Base-by-base conservation (phyloP, 2,888 invertebrate genomes). In the Drosophila colorata region DNA sequence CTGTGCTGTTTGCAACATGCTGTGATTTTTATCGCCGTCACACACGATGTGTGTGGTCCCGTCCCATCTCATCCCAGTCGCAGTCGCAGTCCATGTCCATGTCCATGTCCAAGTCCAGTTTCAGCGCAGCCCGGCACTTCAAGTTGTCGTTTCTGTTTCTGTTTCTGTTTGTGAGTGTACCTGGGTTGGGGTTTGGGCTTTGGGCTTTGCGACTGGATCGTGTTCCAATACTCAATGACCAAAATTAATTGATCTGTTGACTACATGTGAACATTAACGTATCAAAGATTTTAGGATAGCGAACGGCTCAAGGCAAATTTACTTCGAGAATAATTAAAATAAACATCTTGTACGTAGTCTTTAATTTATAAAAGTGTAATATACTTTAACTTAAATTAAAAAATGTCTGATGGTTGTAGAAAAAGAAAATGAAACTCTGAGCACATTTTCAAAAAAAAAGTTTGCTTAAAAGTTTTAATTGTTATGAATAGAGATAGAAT, bases 1-100 rank as follows among this genome's bases (percentile, higher is more conserved):
- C 65, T 64, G 63, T 68, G 74, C 77, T 85, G 85, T 84, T 88
- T 85, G 87, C 85, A 81, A 80, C 88, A 88, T 85, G 87, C 85
- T 88, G 85, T 84, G 85, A 85, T 88, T 85, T 85, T 85, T 88
- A 88, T 88, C 87, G 88, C 85, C 87, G 81, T 84, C 80, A 80
- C 84, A 86, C 69, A 84, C 87, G 73, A 74, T 53, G 84, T 79
- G 85, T 85, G 85, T 85, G 85, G 85, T 81, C 82, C 66, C 46
- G 33, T 37, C 47, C 35, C 57, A 53, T 53, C 31, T 18, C 63
- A 14, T 7, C 16, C 28, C 57, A 46, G 18, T n/a, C n/a, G n/a
- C n/a, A n/a, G n/a, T n/a, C 65, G 52, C 47, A 49, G 43, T 48
- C 60, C 61, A 60, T 37, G 38, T 65, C 61, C 79, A 58, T 13